Conservation (phyloP, 1,140 invertebrate species). For the Bombus sibiricus region DNA sequence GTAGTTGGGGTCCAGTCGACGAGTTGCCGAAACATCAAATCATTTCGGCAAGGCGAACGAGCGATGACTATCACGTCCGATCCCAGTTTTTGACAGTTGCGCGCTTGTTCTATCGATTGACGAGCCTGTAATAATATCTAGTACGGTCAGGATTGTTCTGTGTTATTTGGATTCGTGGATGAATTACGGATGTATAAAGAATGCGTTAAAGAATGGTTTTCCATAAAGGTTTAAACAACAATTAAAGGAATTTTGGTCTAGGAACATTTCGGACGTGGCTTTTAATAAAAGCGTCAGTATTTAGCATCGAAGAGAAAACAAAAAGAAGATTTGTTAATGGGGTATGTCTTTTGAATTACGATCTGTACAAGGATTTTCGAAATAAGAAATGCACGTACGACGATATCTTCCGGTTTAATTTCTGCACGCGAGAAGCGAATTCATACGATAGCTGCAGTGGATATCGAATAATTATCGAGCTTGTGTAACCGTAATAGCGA, state of each 20-base stretch:
- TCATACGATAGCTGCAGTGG: neutral
- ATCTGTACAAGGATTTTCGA: neutral
- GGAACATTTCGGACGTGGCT: too few species aligned
- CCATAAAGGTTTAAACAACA: neutral
- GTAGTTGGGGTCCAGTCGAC: slow-evolving; percentile 36
- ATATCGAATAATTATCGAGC: slow-evolving; percentile 52
- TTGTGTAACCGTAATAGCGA: neutral
- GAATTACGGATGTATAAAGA: fast-evolving
- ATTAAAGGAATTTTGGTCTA: neutral
- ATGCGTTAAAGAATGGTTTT: neutral
- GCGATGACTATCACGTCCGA: neutral
- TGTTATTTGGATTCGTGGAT: neutral
- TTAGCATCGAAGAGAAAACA: neutral
- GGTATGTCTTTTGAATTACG: neutral
- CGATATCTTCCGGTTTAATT: slow-evolving; percentile 2
- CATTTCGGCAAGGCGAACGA: slow-evolving; percentile 36
- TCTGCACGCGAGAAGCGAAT: neutral
- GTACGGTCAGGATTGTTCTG: neutral
- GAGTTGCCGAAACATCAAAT: slow-evolving; percentile 63
- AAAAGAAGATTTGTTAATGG: neutral
- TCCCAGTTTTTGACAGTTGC: neutral
- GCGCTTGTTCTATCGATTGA: neutral
- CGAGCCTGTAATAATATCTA: neutral
- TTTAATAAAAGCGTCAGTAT: neutral
- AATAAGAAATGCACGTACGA: neutral